phyloP scores from a whole-genome alignment of 2,113 vertebrate genomes.

The Cichladusa arquata region DNA sequence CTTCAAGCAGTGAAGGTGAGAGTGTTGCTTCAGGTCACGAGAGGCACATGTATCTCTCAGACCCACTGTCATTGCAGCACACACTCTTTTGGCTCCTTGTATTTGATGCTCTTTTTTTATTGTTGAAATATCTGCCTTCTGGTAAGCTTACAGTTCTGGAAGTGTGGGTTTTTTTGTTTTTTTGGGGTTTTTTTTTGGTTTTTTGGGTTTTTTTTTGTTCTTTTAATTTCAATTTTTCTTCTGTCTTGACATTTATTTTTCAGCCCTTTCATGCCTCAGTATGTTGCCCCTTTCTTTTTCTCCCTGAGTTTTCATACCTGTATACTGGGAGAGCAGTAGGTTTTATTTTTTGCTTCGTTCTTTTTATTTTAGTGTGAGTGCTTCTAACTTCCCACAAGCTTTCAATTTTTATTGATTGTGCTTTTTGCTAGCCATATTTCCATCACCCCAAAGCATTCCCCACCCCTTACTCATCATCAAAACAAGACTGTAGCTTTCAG shows the following conservation, averaged over 20 bases:
- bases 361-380: not conserved
- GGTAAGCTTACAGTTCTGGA: not conserved
- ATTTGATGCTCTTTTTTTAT: not conserved
- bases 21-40: not conserved
- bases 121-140: not conserved
- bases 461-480: not conserved
- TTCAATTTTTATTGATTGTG: not conserved
- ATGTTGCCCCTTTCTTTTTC: not conserved
- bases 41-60: not conserved
- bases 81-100: not conserved
- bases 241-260: not conserved
- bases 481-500: not conserved
- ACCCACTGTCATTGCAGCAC: not conserved
- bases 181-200: rapidly evolving
- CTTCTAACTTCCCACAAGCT: not conserved
- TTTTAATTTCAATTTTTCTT: not conserved
- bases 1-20: not conserved
- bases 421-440: not conserved
- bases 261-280: not conserved
- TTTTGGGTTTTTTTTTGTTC: not conserved
- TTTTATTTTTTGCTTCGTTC: not conserved
- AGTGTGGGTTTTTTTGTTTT: not conserved
- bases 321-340: not conserved
- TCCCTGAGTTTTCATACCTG: not conserved
- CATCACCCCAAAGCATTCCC: not conserved